These are phyloP conservation scores for Oncorhynchus clarkii DNA, from an alignment of 2,113 vertebrate genomes.

Conservation along the genomic window DNA sequence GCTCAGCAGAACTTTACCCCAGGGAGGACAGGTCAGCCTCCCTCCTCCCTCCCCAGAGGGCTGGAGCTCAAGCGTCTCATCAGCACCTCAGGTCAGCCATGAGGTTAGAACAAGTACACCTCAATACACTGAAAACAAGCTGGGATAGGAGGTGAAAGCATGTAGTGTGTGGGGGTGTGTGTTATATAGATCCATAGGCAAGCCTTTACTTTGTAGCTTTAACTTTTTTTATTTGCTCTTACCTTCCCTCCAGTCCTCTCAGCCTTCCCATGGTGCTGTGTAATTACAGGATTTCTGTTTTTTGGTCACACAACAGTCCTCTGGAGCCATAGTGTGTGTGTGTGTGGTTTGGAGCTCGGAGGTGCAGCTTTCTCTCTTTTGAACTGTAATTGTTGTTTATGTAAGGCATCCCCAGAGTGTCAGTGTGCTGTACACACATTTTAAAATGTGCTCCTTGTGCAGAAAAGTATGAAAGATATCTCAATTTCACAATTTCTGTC, in stretches of 20 bases:
- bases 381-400: conserved; percentile 58
- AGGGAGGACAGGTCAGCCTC: background rate
- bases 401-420: conserved; percentile 47
- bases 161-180: conserved; percentile 8
- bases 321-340: conserved; percentile 54
- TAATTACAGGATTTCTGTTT: conserved; percentile 67
- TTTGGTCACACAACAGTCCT: conserved; percentile 60
- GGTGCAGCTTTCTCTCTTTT: conserved; percentile 33
- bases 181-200: background rate
- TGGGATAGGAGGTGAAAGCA: background rate
- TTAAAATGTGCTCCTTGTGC: conserved; percentile 24
- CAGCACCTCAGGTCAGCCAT: conserved; percentile 57
- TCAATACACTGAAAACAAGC: conserved; percentile 30
- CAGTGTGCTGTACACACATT: conserved; percentile 3
- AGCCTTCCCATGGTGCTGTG: conserved; percentile 42
- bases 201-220: background rate
- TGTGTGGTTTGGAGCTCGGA: conserved; percentile 34
- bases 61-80: conserved; percentile 55
- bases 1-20: background rate
- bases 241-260: background rate
- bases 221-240: background rate
- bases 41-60: conserved; percentile 39
- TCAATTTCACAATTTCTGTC: background rate
- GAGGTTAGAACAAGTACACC: conserved; percentile 29
- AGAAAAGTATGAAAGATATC: conserved; percentile 17